phyloP scores from a whole-genome alignment of 2,113 vertebrate species.

The Eleginops maclovinus region DNA sequence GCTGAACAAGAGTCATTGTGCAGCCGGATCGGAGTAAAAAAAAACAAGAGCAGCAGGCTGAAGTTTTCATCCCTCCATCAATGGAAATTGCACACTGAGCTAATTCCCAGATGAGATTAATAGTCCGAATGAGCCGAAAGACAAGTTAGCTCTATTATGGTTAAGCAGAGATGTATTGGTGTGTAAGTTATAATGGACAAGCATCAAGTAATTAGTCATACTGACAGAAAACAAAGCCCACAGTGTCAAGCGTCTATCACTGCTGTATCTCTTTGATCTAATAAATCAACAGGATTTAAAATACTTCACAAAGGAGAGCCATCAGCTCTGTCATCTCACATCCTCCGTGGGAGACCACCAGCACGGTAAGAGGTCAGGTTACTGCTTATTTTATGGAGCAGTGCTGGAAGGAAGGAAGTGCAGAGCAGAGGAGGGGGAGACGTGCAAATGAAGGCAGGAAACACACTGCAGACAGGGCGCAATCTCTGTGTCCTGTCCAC shows the following conservation, averaged over 20 bases:
- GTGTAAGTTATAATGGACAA: background rate
- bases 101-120: conserved; percentile 64
- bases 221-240: background rate
- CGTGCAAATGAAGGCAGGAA: conserved; percentile 78
- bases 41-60: conserved; percentile 41
- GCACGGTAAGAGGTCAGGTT: conserved; percentile 64
- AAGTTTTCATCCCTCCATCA: conserved; percentile 62
- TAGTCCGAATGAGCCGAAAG: conserved; percentile 39
- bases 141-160: conserved; percentile 30
- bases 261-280: conserved; percentile 34
- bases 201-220: background rate
- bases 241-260: background rate
- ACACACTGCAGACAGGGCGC: conserved; percentile 54
- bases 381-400: conserved; percentile 74
- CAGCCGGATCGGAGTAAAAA: conserved; percentile 40
- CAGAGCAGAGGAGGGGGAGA: conserved; percentile 58
- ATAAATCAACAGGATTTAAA: conserved; percentile 69
- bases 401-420: conserved; percentile 78
- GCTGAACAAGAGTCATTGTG: conserved; percentile 76
- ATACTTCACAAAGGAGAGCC: conserved; percentile 63
- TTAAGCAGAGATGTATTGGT: conserved; percentile 1
- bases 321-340: conserved; percentile 66
- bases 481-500: conserved; percentile 63
- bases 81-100: conserved; percentile 65
- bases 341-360: conserved; percentile 74